Base-by-base conservation (phyloP, 2,113 vertebrate species). In the Hemichromis elongatus region DNA sequence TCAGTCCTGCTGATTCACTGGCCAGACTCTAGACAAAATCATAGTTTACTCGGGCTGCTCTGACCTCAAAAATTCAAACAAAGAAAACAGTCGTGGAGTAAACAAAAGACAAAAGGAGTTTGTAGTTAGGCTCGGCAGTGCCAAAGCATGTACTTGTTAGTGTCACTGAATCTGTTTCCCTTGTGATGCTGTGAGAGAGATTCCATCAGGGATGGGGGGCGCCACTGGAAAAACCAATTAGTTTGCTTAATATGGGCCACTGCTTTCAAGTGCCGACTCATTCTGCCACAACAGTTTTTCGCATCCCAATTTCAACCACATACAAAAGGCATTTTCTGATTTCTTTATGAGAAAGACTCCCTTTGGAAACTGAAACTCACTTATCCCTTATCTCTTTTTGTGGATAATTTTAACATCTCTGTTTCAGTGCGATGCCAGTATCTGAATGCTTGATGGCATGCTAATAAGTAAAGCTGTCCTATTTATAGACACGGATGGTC, bases 401-500 rank as follows among this genome's bases (percentile, higher is more conserved):
- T 56, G 73, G 13, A 13, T n/a, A 9, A 47, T 52, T 56, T 77
- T 40, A 11, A 4, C 30, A 68, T 6, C 6, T 35, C 30, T 16
- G 83, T 81, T 56, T 88, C 10, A 47, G 6, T 40, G 53, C 54
- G 61, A 53, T 75, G 18, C 6, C 7, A 3, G 9, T 1, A 11
- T 87, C 57, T 86, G 33, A 81, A 33, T 54, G 40, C 82, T 54
- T 33, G 24, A 77, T 82, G 85, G 89, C 8, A 82, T 90, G 81
- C 66, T 88, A 89, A 90, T 91, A 87, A 82, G 79, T 85, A 77
- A 88, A 86, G 54, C 56, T 13, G 85, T 77, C 73, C 86, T 96
- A 95, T 95, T 95, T 94, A 94, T 95, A 95, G 94, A 50, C 53
- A n/a, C 77, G 77, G 83, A 81, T 53, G 53, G 63, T 82, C 87